phyloP scores from a whole-genome alignment of 2,113 vertebrate species.

The Ariopsis seemanni region DNA sequence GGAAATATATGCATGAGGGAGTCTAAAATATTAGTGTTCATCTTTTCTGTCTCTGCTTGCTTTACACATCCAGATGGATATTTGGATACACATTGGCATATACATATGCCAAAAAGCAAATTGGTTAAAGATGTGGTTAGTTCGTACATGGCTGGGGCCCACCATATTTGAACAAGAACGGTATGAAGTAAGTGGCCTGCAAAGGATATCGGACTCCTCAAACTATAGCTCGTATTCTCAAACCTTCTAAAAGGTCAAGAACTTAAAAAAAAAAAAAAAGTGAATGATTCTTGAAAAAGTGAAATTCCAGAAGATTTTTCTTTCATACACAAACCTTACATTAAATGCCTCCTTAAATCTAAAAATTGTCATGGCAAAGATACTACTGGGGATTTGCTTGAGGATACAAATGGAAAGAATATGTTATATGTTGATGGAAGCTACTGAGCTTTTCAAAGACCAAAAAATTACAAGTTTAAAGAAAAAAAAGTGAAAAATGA shows the following conservation, averaged over 20 bases:
- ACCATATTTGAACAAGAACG: not conserved
- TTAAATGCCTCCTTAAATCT: not conserved
- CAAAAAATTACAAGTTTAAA: not conserved
- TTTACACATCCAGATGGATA: not conserved
- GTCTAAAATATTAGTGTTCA: not conserved
- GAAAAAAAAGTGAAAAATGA: not conserved
- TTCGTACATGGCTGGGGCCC: conserved; percentile 13
- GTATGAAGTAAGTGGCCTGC: not conserved
- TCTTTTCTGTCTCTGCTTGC: not conserved
- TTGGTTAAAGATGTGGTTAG: conserved; percentile 14
- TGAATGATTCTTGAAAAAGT: not conserved
- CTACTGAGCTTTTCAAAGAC: not conserved
- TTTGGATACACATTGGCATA: not conserved
- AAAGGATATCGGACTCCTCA: not conserved
- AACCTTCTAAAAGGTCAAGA: not conserved
- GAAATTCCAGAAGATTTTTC: not conserved
- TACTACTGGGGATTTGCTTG: not conserved
- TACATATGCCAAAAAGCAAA: not conserved
- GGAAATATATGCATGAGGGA: too few species aligned
- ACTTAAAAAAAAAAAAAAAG: not conserved
- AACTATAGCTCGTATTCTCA: not conserved
- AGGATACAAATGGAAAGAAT: not conserved
- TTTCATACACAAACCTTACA: not conserved
- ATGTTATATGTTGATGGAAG: not conserved
- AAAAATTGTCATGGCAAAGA: not conserved